These are phyloP conservation scores for Dascillus cervinus DNA, from an alignment of 2,888 invertebrate species.

Conservation along the genomic window DNA sequence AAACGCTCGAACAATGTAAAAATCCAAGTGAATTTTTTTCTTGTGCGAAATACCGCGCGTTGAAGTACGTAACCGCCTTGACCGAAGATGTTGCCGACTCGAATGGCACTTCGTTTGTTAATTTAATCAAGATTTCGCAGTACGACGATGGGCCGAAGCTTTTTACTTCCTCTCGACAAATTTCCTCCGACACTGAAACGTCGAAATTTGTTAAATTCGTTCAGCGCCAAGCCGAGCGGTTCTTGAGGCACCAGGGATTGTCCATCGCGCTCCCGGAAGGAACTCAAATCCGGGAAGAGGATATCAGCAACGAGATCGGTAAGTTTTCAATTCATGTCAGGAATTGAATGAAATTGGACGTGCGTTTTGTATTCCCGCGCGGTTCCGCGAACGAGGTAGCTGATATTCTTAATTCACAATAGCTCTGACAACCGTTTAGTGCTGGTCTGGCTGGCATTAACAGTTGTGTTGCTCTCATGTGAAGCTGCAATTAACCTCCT, in stretches of 20 bases:
- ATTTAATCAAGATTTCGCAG: constrained; percentile 24
- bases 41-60: constrained; percentile 30
- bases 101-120: constrained; percentile 19
- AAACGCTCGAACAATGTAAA: constrained; percentile 26
- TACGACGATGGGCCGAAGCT: constrained; percentile 13
- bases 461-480: too few relatives aligned
- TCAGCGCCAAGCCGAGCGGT: constrained; percentile 26
- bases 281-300: constrained; percentile 21
- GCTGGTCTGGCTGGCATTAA: too few relatives aligned
- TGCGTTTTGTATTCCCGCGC: constrained; percentile 7
- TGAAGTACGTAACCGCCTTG: constrained; percentile 27
- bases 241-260: constrained; percentile 29
- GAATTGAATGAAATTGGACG: constrained; percentile 4
- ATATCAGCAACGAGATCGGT: constrained; percentile 10
- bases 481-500: too few relatives aligned
- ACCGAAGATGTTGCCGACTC: constrained; percentile 20
- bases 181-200: constrained; percentile 25
- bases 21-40: constrained; percentile 22
- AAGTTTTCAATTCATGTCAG: constrained; percentile 7
- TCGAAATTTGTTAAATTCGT: constrained; percentile 31
- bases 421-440: too few relatives aligned
- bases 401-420: too few relatives aligned
- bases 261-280: constrained; percentile 29
- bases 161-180: constrained; percentile 17
- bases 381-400: too few relatives aligned